Base-by-base conservation (phyloP, 1,140 invertebrate genomes). In the Tenebrio molitor region DNA sequence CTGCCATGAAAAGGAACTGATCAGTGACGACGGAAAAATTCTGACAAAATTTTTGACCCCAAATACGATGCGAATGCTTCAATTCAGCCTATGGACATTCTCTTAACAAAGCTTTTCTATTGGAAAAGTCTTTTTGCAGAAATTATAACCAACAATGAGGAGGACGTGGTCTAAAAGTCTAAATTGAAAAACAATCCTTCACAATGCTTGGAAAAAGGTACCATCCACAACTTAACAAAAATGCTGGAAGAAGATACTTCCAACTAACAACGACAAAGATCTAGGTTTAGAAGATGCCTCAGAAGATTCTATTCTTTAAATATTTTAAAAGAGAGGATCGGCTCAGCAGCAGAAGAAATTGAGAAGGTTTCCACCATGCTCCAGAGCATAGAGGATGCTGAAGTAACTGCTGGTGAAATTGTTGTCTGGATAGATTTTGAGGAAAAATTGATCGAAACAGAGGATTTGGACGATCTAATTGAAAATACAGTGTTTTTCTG, bases 341-440 rank as follows among this genome's bases (percentile, higher is more conserved):
- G 5, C n/a, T 46, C 42, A n/a, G 42, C 42, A 46, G 42, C 42
- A 46, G 42, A 46, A 46, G 12, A 46, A 46, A 46, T 46, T 5
- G 14, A 46, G 7, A n/a, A 46, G n/a, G 14, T 46, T 46, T 46
- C 42, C n/a, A n/a, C 42, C 12, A 46, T 46, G 42, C 12, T 46
- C n/a, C 5, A 46, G n/a, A 46, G n/a, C n/a, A 19, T 19, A 33
- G 5, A 6, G n/a, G n/a, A 46, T 46, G 5, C 7, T n/a, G 42
- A 46, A 46, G 5, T 46, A 46, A 46, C 5, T 46, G 42, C 12
- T n/a, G n/a, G 17, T 0, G 17, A 46, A n/a, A n/a, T n/a, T n/a
- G n/a, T n/a, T n/a, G n/a, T 46, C n/a, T 4, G 10, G 29, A 4
- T 19, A 5, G 14, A 46, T 14, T 4, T 4, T 10, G 29, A 33